Evolutionary conservation across 2,797 vertebrate species (phyloP).

Genomic region (Melopsittacus undulatus): DNA sequence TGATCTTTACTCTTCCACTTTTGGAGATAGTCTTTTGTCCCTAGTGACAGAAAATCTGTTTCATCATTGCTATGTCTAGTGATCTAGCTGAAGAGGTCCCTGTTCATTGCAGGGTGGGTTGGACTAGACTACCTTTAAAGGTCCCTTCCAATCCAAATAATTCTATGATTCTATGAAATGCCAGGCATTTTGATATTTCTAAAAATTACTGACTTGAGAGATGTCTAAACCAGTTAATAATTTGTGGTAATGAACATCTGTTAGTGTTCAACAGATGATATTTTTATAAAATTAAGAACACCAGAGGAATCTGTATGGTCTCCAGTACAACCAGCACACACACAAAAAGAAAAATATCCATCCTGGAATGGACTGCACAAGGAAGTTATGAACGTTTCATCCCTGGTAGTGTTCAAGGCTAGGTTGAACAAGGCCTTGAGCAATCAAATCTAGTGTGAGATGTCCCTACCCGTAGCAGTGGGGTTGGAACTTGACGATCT

Average conservation of each 20-base stretch:
- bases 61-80: neutral
- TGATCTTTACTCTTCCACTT: neutral
- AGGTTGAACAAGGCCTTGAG: neutral
- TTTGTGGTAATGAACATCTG: neutral
- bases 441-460: neutral
- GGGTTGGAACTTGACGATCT: neutral
- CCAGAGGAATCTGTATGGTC: neutral
- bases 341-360: neutral
- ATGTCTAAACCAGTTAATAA: neutral
- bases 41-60: neutral
- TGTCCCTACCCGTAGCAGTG: neutral
- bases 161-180: neutral
- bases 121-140: neutral
- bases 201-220: neutral
- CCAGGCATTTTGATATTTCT: neutral
- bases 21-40: neutral
- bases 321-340: neutral
- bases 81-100: neutral
- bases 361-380: neutral
- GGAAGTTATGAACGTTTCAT: neutral
- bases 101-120: neutral
- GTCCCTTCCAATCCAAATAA: neutral
- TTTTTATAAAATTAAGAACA: neutral
- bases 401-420: neutral
- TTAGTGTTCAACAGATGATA: neutral